A percentile compares a stretch with the other conserved stretches of the same genome.
Evolutionary conservation across 1,140 invertebrate species (phyloP).

Genomic region (Pentalonia nigronervosa): DNA sequence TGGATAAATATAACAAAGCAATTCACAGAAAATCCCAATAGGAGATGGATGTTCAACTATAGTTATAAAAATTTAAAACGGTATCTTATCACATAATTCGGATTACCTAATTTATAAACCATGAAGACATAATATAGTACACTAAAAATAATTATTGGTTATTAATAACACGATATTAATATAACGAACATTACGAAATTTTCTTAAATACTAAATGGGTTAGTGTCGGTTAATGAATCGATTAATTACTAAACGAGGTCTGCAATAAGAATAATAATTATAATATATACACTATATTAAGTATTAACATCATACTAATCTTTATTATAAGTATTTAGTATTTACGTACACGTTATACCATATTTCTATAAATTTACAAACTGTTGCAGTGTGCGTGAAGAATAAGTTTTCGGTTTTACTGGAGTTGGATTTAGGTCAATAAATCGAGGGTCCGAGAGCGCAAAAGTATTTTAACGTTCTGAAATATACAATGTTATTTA

Average conservation of each 20-base stretch:
- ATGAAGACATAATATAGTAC: not conserved
- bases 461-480: not conserved
- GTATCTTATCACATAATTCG: too few relatives aligned
- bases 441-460: not conserved
- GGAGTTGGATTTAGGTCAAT: not conserved
- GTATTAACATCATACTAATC: not conserved
- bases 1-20: too few relatives aligned
- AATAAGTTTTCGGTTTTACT: not conserved
- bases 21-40: too few relatives aligned
- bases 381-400: not conserved
- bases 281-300: not conserved
- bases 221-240: not conserved
- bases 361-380: not conserved
- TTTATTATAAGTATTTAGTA: not conserved
- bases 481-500: constrained; percentile 1
- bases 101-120: too few relatives aligned
- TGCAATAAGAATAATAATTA: not conserved
- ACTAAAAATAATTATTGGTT: not conserved
- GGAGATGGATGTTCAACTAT: too few relatives aligned
- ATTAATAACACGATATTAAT: not conserved
- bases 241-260: not conserved
- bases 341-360: not conserved
- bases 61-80: too few relatives aligned
- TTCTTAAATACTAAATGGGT: not conserved
- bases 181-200: not conserved